Percentiles rank a stretch among this genome's conserved stretches.
phyloP scores from a whole-genome alignment of 2,113 vertebrate genomes.

The Galbula dea region DNA sequence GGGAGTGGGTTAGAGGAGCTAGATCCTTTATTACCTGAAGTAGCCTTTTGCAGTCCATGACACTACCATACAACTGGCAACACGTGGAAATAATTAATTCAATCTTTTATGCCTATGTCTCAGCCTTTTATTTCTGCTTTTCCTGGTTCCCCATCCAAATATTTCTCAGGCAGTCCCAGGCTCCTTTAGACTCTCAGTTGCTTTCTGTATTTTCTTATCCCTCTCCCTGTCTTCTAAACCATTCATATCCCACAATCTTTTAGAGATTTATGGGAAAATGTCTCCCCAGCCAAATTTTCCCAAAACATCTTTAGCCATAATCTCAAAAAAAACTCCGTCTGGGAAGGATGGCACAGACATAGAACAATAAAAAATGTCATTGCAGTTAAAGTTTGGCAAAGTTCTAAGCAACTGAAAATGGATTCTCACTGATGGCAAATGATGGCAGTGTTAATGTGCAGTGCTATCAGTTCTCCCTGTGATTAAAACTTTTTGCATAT shows the following conservation, averaged over 20 bases:
- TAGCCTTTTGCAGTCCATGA: background rate
- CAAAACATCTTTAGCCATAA: background rate
- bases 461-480: background rate
- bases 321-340: background rate
- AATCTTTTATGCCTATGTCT: background rate
- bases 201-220: background rate
- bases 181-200: background rate
- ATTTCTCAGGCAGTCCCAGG: background rate
- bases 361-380: background rate
- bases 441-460: background rate
- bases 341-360: background rate
- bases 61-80: background rate
- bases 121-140: background rate
- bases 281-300: background rate
- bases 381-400: background rate
- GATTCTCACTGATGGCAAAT: background rate
- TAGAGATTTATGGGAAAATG: background rate
- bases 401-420: background rate
- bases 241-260: background rate
- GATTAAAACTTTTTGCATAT: background rate
- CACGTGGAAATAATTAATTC: accelerated
- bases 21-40: background rate
- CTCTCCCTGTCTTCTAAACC: background rate
- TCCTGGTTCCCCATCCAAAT: background rate
- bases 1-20: background rate